Evolutionary conservation across 2,797 vertebrate genomes (phyloP).

Genomic region (Urosaurus nigricauda): DNA sequence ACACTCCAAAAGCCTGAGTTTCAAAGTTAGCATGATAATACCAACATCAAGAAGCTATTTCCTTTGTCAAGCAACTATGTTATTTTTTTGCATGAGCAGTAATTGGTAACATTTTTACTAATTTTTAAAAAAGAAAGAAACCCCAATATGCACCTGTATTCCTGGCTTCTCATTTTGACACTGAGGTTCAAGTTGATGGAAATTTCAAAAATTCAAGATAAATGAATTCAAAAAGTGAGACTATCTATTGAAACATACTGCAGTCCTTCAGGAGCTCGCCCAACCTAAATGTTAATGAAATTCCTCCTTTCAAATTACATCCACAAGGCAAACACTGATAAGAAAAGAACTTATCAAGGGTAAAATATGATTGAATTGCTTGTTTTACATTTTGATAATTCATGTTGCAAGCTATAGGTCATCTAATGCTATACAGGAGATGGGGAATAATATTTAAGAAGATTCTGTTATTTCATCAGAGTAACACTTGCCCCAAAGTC

Average conservation of each 20-base stretch:
- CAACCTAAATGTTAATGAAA: constrained; percentile 73
- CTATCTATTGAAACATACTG: constrained; percentile 66
- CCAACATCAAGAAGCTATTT: not conserved
- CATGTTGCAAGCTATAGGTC: constrained; percentile 57
- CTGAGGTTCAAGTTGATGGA: constrained; percentile 26
- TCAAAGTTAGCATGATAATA: not conserved
- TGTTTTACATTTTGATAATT: constrained; percentile 61
- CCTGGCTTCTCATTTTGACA: constrained; percentile 43
- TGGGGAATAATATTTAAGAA: constrained; percentile 41
- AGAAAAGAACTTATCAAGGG: constrained; percentile 62
- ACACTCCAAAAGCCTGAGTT: not conserved
- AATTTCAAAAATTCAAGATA: constrained; percentile 45
- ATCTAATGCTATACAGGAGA: constrained; percentile 24
- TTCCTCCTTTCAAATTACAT: constrained; percentile 67
- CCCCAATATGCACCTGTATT: constrained; percentile 18
- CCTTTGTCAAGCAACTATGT: not conserved
- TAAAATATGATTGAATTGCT: constrained; percentile 63
- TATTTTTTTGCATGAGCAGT: not conserved
- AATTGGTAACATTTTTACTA: not conserved
- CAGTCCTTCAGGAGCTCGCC: constrained; percentile 52
- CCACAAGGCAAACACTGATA: constrained; percentile 62
- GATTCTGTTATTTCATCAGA: constrained; percentile 56
- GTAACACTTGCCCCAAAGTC: constrained; percentile 55
- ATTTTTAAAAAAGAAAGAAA: constrained; percentile 22
- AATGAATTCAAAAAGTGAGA: constrained; percentile 50